These are phyloP conservation scores for Coryphaenoides rupestris DNA, from an alignment of 2,113 vertebrate genomes.

Conservation along the genomic window DNA sequence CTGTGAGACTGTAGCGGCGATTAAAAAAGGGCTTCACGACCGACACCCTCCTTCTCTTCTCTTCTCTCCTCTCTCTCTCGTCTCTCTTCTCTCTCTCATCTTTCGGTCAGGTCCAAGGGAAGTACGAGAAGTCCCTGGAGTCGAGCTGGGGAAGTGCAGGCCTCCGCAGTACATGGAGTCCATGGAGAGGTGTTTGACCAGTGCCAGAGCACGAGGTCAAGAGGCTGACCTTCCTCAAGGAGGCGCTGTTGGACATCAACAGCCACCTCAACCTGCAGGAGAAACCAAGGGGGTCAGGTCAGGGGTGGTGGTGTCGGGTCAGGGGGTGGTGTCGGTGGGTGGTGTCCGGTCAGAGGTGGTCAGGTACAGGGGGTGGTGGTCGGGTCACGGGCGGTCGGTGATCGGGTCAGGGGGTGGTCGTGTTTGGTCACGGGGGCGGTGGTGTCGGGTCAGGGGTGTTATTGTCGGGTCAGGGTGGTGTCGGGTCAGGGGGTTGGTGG, in stretches of 20 bases:
- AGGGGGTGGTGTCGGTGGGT: no score
- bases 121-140: constrained; percentile 97
- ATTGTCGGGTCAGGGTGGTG: no score
- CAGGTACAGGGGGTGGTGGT: no score
- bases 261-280: constrained; percentile 93
- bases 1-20: neutral
- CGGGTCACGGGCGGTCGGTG: no score
- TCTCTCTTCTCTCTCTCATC: constrained; percentile 15
- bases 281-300: constrained; percentile 88
- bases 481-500: no score
- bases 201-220: constrained; percentile 96
- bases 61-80: no score
- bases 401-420: no score
- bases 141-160: constrained; percentile 89
- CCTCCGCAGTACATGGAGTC: constrained; percentile 90
- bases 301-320: no score
- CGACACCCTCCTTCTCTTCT: neutral
- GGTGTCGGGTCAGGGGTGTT: no score
- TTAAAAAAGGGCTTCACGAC: no score
- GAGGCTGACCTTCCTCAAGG: constrained; percentile 95
- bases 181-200: constrained; percentile 98
- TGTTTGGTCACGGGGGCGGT: no score
- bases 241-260: constrained; percentile 94
- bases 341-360: no score
- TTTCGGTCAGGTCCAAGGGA: constrained; percentile 95